Conservation (phyloP, 2,113 vertebrate species). For the Strigops habroptila region DNA sequence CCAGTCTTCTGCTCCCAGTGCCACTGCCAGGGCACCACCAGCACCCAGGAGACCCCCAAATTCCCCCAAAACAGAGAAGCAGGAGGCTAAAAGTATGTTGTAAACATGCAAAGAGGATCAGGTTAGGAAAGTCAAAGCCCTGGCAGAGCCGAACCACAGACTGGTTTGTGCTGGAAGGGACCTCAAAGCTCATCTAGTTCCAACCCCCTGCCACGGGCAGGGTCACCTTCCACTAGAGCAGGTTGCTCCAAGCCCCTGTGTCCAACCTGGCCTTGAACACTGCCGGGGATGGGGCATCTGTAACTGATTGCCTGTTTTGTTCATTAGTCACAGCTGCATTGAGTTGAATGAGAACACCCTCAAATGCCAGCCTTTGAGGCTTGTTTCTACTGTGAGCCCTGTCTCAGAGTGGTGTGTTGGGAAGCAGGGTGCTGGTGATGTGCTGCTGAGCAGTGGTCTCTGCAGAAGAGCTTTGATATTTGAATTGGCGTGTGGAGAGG, state of each 20-base stretch:
- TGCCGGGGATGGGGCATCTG: not conserved
- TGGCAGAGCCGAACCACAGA: not conserved
- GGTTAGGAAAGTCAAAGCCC: not conserved
- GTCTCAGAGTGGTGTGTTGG: too few relatives aligned
- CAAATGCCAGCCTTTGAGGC: not conserved
- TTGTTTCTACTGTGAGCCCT: accelerated
- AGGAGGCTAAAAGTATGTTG: accelerated
- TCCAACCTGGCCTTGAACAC: not conserved
- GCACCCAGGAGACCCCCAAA: accelerated
- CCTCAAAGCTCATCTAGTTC: not conserved
- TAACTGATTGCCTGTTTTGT: not conserved
- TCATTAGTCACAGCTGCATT: not conserved
- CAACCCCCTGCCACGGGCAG: not conserved
- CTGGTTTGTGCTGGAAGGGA: not conserved
- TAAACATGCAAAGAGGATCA: not conserved
- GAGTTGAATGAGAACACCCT: not conserved
- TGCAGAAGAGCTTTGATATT: not conserved
- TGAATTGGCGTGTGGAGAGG: not conserved
- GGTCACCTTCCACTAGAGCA: not conserved
- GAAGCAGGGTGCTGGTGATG: not conserved
- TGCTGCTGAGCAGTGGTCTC: not conserved
- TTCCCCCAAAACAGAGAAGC: not conserved
- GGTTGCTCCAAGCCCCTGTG: not conserved
- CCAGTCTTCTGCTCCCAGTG: not conserved
- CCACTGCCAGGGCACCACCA: not conserved